Base-by-base conservation (phyloP, 1,140 invertebrate genomes). In the Akabosia matsudoensis region DNA sequence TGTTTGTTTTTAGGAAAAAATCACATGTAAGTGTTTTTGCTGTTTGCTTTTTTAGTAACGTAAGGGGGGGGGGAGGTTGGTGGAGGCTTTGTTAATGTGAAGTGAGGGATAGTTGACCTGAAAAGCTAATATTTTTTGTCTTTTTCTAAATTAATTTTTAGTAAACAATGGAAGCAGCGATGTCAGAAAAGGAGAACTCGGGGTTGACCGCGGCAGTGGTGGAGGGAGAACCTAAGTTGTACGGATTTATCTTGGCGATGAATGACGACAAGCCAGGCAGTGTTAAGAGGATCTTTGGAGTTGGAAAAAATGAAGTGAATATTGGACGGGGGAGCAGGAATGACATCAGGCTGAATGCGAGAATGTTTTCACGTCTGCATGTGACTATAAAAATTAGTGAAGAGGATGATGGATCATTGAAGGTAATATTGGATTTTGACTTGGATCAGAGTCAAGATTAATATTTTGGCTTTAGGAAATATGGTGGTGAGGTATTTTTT, bases 351-450 rank as follows among this genome's bases (percentile, higher is more conserved):
- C 24, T 61, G 7, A 61, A 61, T 61, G 54, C 54, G 4, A 7
- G 54, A 61, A 61, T 61, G 54, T 61, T 61, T 61, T 61, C 54
- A 10, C 54, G 54, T 7, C 54, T 61, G 7, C 54, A 61, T 61
- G 54, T 24, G 24, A 61, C 54, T 4, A 61, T 61, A 4, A 61
- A 4, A 4, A 61, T 61, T 61, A 10, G 3, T 4, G 54, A 10
- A 61, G 54, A 24, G 24, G 54, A 61, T 16, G 54, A 61, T 24
- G 54, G 24, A 61, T n/a, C 54, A 16, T 61, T 61, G 24, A 61
- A 14, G 54, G 54, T 61, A 61, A n/a, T n/a, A n/a, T n/a, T n/a
- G n/a, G n/a, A n/a, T n/a, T n/a, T n/a, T n/a, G n/a, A n/a, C n/a
- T n/a, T n/a, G n/a, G n/a, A n/a, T n/a, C n/a, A n/a, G n/a, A n/a